Evolutionary conservation across 2,797 vertebrate genomes (phyloP), one percentile per base, ranked within the genome.

Genomic region (Parambassis ranga): DNA sequence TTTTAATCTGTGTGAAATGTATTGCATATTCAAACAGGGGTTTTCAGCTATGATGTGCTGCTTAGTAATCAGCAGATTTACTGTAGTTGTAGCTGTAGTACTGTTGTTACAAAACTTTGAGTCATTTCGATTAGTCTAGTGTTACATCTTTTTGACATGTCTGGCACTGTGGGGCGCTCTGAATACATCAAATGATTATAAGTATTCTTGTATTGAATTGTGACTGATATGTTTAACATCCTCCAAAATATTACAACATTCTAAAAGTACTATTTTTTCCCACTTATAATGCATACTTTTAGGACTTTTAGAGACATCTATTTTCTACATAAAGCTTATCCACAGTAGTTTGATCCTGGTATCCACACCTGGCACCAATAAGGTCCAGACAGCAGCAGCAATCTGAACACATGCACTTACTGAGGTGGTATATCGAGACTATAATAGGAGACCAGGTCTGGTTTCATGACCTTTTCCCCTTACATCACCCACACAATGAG

Each of bases 401-500:
- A 76, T 65, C 59, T 41, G 35, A 78, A 60, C 79, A 68, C 68
- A 66, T 60, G 70, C 43, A 5, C 10, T 53, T 56, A 59, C 67
- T 81, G 46, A 68, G 33, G 24, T 3, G 13, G 22, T 20, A 15
- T 66, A 79, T 68, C 53, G 60, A 37, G 51, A 48, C 50, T 41
- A 20, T 60, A 67, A 79, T 61, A 38, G 36, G 49, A 41, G 28
- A 26, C 32, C 61, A 52, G 79, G 44, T 82, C 72, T 5, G 23
- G 60, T 81, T 81, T 65, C 58, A 42, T 49, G 67, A 81, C 76
- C 81, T 74, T 82, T n/a, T 74, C 23, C 42, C 60, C 67, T 71
- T 69, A 41, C 62, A 27, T 31, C 41, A 16, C 1, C 18, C 22
- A 38, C 37, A 91, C 91, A 89, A 88, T 74, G 71, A 44, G 30